Percentiles rank a stretch among this genome's conserved stretches.
Evolutionary conservation across 1,140 invertebrate genomes (phyloP).

Genomic region (Camponotus floridanus): DNA sequence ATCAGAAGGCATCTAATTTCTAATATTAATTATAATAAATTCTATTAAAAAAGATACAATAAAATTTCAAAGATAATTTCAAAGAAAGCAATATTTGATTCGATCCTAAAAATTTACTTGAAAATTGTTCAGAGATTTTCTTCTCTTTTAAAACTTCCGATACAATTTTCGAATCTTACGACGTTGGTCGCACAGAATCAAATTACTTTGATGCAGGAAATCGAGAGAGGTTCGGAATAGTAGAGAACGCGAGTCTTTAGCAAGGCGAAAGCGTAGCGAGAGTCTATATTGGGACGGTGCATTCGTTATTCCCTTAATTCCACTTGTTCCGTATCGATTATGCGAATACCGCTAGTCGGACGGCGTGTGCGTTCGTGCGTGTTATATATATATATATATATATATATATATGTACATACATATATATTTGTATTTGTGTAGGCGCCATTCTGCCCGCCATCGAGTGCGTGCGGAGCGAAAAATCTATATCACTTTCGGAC

Average conservation of each 20-base stretch:
- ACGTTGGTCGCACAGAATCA: constrained; percentile 11
- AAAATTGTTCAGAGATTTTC: not conserved
- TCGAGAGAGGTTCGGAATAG: not conserved
- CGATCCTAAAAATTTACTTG: not conserved
- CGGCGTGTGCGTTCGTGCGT: not conserved
- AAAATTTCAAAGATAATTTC: not conserved
- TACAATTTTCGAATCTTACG: not conserved
- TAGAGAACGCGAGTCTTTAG: constrained; percentile 8
- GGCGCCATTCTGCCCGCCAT: constrained; percentile 1
- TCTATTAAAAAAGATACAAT: not conserved
- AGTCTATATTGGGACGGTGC: constrained; percentile 42
- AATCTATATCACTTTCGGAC: constrained; percentile 70
- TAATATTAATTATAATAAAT: not conserved
- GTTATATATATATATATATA: too few species aligned
- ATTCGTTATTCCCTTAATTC: constrained; percentile 59
- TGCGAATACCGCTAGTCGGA: constrained; percentile 20
- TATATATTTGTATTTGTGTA: too few species aligned
- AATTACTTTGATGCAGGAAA: not conserved
- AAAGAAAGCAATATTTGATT: not conserved
- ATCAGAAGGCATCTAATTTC: not conserved
- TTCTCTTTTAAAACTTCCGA: not conserved
- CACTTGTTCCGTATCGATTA: not conserved
- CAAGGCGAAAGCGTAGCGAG: constrained; percentile 1
- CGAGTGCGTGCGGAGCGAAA: constrained; percentile 52
- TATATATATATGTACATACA: too few species aligned